A percentile compares a stretch with the other conserved stretches of the same genome.
These are phyloP conservation scores for Tetragnatha versicolor DNA, from an alignment of 1,140 invertebrate genomes.

Conservation along the genomic window DNA sequence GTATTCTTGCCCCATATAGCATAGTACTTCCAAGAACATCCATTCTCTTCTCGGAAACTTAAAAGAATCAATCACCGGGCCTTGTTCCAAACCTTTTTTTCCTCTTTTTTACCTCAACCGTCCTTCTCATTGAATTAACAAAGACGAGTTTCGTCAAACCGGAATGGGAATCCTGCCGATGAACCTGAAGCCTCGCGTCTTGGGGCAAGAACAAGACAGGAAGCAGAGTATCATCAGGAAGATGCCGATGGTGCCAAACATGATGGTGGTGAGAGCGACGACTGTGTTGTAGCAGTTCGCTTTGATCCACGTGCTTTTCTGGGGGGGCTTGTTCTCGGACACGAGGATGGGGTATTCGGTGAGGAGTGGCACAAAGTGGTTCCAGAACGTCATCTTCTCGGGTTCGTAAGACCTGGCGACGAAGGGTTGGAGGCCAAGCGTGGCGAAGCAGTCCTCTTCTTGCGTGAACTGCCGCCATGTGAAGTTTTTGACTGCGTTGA, in stretches of 20 bases:
- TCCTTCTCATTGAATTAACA: background rate
- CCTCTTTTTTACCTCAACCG: no score
- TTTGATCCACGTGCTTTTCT: background rate
- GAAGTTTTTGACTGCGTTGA: conserved; percentile 27
- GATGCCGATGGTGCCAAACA: background rate
- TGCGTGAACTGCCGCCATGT: conserved; percentile 58
- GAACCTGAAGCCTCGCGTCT: background rate
- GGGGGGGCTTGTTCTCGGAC: background rate
- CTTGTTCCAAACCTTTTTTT: no score
- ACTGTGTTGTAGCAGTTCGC: background rate
- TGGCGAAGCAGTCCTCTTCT: conserved; percentile 58
- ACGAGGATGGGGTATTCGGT: conserved; percentile 58
- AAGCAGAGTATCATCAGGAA: background rate
- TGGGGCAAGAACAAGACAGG: background rate
- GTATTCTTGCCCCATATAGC: no score
- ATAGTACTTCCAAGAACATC: no score
- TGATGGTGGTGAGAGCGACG: background rate
- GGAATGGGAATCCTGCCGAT: conserved; percentile 3
- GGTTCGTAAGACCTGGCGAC: conserved; percentile 59
- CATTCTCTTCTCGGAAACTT: no score
- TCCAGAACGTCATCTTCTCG: conserved; percentile 61
- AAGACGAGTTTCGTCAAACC: conserved; percentile 1
- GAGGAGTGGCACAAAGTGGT: conserved; percentile 61
- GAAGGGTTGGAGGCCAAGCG: conserved; percentile 58
- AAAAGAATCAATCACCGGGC: no score